A percentile compares a stretch with the other conserved stretches of the same genome.
phyloP scores from a whole-genome alignment of 2,113 vertebrate species.

The Eulemur macaco region DNA sequence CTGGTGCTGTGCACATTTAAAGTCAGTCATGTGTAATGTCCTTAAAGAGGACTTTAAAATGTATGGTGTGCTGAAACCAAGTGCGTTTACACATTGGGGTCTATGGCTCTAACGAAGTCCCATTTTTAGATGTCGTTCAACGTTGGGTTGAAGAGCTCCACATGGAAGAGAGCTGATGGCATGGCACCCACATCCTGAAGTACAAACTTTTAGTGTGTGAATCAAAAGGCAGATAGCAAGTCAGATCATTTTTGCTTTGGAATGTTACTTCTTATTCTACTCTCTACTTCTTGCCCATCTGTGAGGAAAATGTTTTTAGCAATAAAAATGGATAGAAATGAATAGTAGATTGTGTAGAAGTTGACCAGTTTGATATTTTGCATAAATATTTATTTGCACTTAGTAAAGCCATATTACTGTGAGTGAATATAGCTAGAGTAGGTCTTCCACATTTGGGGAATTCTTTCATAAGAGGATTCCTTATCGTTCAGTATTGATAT shows the following conservation, averaged over 20 bases:
- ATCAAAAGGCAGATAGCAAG: not conserved
- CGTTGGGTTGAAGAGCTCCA: not conserved
- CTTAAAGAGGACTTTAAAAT: not conserved
- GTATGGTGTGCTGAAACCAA: not conserved
- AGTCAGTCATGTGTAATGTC: not conserved
- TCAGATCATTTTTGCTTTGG: not conserved
- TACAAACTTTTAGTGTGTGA: not conserved
- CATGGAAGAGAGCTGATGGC: not conserved
- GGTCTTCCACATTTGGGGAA: not conserved
- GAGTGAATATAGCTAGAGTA: not conserved
- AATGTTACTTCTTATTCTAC: not conserved
- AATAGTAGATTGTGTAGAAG: not conserved
- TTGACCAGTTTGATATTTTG: not conserved
- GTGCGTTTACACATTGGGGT: not conserved
- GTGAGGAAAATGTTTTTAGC: not conserved
- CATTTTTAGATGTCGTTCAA: not conserved
- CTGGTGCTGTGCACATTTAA: not conserved
- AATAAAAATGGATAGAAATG: not conserved
- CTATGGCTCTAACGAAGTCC: not conserved
- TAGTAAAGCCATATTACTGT: accelerated
- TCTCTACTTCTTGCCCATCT: not conserved
- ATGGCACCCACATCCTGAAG: not conserved
- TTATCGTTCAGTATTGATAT: not conserved
- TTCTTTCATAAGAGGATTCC: not conserved
- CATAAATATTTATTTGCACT: not conserved